Percentiles rank a stretch among this genome's conserved stretches.
phyloP scores from a whole-genome alignment of 2,888 invertebrate genomes.

The Nephrotoma appendiculata region DNA sequence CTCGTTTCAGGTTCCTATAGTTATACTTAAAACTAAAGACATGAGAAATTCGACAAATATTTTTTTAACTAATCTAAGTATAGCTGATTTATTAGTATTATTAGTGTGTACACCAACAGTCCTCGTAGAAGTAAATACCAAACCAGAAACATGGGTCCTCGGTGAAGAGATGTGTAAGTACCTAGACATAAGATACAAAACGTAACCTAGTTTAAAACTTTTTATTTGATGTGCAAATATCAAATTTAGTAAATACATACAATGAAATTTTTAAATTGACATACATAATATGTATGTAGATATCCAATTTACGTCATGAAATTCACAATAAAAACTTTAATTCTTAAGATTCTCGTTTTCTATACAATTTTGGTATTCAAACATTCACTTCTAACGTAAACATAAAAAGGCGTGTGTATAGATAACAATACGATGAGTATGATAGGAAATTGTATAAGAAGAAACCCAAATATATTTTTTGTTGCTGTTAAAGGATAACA shows the following conservation, averaged over 20 bases:
- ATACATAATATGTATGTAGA: too few relatives aligned
- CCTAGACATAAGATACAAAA: too few relatives aligned
- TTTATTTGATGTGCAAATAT: background rate
- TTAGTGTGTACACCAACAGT: conserved; percentile 87
- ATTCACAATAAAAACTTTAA: background rate
- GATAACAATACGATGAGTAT: background rate
- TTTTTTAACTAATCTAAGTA: conserved; percentile 83
- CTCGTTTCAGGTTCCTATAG: conserved; percentile 51
- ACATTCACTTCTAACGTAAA: background rate
- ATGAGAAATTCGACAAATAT: conserved; percentile 93
- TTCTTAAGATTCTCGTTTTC: background rate
- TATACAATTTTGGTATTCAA: background rate
- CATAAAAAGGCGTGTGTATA: background rate
- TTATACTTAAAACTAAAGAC: conserved; percentile 81
- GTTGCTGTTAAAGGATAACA: background rate
- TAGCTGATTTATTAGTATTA: conserved; percentile 83
- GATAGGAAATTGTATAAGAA: background rate
- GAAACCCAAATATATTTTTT: background rate
- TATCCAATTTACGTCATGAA: background rate
- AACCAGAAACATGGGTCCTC: conserved; percentile 84
- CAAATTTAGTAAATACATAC: conserved; percentile 7
- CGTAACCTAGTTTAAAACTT: background rate
- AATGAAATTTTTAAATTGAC: background rate
- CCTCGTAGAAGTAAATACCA: conserved; percentile 83
- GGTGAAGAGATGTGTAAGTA: conserved; percentile 90